A percentile compares a stretch with the other conserved stretches of the same genome.
Evolutionary conservation across 2,113 vertebrate genomes (phyloP).

Genomic region (Pyrgilauda ruficollis): DNA sequence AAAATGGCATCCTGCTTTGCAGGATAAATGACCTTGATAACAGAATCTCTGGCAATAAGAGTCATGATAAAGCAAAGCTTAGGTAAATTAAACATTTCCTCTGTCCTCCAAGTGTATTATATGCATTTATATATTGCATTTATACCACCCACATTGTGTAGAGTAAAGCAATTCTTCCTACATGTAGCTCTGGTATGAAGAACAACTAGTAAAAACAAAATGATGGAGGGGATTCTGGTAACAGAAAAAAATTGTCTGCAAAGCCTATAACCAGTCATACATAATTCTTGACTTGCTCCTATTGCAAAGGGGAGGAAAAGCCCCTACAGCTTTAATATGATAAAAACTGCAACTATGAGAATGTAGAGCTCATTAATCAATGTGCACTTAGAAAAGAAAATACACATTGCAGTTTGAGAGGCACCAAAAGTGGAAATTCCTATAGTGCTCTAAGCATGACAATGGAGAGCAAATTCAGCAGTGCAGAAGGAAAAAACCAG

Average conservation of each 20-base stretch:
- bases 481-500: background rate
- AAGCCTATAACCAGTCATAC: background rate
- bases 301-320: background rate
- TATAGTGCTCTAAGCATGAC: background rate
- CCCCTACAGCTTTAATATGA: background rate
- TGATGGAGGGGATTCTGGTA: background rate
- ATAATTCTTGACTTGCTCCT: background rate
- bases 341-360: slow-evolving; percentile 14
- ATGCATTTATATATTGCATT: background rate
- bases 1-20: background rate
- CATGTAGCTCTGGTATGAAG: background rate
- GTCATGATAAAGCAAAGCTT: background rate
- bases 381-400: background rate
- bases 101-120: background rate
- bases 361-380: slow-evolving; percentile 39
- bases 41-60: background rate
- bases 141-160: background rate
- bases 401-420: rapidly evolving
- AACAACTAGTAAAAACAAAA: background rate
- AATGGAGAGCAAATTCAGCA: background rate
- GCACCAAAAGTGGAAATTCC: background rate
- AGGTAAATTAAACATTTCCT: background rate
- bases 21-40: background rate
- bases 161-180: background rate
- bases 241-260: background rate